Percentiles rank a stretch among this genome's conserved stretches.
These are phyloP conservation scores for Ooceraea biroi DNA, from an alignment of 1,140 invertebrate genomes.

Conservation along the genomic window DNA sequence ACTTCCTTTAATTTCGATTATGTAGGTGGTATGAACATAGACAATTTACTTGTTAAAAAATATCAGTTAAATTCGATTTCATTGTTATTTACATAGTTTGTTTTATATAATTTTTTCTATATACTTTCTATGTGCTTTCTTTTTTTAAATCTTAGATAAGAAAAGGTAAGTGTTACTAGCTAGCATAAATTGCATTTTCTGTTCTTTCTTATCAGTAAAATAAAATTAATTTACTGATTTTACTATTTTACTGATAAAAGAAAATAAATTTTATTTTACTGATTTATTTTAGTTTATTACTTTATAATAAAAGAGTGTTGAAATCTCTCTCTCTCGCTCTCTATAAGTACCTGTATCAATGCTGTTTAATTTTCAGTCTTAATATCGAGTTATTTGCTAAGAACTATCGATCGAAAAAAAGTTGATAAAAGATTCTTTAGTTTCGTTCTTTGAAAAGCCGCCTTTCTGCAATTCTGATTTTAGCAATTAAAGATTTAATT, in stretches of 20 bases:
- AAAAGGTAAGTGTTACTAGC: background rate
- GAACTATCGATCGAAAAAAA: background rate
- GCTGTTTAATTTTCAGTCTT: background rate
- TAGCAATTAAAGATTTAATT: too few relatives aligned
- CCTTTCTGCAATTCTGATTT: background rate
- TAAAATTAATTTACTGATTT: background rate
- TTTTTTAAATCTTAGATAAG: background rate
- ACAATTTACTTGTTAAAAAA: conserved; percentile 14
- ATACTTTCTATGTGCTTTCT: background rate
- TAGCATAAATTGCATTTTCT: background rate
- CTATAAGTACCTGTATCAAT: background rate
- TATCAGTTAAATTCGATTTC: background rate
- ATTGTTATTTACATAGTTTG: background rate
- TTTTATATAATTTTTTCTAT: background rate
- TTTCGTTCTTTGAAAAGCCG: background rate
- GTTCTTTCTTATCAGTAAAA: background rate
- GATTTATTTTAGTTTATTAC: too few relatives aligned
- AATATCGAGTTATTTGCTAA: background rate
- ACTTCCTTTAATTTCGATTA: conserved; percentile 23
- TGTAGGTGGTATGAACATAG: conserved; percentile 1
- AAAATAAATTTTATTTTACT: too few relatives aligned
- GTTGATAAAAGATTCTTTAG: background rate
- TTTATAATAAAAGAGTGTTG: background rate
- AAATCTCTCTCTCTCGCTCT: background rate
- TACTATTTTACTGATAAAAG: too few relatives aligned